Conservation (phyloP, 2,888 invertebrate genomes). For the Chrysina gloriosa region DNA sequence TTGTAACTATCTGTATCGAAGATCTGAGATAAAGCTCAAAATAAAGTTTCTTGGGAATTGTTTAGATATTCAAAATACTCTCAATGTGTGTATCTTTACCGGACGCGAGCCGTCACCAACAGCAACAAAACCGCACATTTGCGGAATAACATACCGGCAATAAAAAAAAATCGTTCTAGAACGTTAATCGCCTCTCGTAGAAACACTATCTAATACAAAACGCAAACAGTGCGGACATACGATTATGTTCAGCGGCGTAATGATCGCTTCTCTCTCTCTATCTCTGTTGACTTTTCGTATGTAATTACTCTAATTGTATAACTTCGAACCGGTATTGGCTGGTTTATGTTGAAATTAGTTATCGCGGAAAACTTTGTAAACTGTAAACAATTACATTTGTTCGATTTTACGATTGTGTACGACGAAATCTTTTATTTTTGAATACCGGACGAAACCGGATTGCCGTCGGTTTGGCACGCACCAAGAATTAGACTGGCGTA, state of each 20-base stretch:
- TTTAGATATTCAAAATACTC: too few relatives aligned
- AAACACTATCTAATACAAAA: neutral
- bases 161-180: slow-evolving; percentile 2
- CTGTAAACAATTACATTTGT: slow-evolving; percentile 14
- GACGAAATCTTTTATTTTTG: neutral
- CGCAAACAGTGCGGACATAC: slow-evolving; percentile 1
- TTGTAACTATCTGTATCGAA: too few relatives aligned
- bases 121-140: neutral
- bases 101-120: neutral
- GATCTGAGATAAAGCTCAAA: too few relatives aligned
- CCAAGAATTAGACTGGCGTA: too few relatives aligned
- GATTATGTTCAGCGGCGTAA: neutral
- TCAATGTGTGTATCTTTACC: too few relatives aligned
- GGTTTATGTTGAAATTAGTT: slow-evolving; percentile 30
- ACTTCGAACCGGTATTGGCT: slow-evolving; percentile 1
- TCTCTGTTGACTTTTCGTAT: slow-evolving; percentile 23
- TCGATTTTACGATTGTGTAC: neutral
- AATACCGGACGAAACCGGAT: neutral
- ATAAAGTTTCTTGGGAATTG: too few relatives aligned
- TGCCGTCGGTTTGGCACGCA: neutral
- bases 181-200: neutral
- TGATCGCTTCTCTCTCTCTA: too few relatives aligned
- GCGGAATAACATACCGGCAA: neutral
- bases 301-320: slow-evolving; percentile 30
- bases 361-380: neutral